phyloP scores from a whole-genome alignment of 37 sponge, comb jelly and placozoan species.

The Cladorhizidae sp. region DNA sequence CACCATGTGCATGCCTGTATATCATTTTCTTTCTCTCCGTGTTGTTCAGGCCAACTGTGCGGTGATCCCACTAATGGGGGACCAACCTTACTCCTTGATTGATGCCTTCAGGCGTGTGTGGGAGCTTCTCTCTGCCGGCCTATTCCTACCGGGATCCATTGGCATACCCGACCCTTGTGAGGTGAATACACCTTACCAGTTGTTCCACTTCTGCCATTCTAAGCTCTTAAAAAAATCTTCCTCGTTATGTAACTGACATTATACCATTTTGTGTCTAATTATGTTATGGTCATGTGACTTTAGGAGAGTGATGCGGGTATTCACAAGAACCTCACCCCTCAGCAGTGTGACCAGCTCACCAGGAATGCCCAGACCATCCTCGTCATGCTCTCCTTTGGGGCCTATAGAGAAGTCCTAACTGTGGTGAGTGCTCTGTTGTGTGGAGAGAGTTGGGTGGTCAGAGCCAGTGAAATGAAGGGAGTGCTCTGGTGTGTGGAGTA shows the following conservation, averaged over 20 bases:
- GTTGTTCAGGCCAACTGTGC: no score
- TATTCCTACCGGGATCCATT: conserved; percentile 88
- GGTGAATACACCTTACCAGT: conserved; percentile 35
- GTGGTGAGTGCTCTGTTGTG: conserved; percentile 31
- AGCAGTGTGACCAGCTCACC: conserved; percentile 84
- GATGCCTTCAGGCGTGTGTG: conserved; percentile 72
- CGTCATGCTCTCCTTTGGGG: conserved; percentile 83
- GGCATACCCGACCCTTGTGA: conserved; percentile 94
- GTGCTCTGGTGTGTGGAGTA: no score
- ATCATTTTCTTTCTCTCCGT: no score
- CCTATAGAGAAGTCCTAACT: conserved; percentile 75
- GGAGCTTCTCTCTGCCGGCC: conserved; percentile 83
- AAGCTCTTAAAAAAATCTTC: not conserved
- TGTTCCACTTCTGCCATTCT: not conserved
- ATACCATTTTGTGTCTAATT: not conserved
- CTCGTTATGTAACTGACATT: not conserved
- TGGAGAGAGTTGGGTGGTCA: no score
- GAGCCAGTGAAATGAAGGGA: no score
- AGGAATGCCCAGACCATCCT: conserved; percentile 83
- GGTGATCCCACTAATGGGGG: conserved; percentile 56
- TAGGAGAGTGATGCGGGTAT: conserved; percentile 68
- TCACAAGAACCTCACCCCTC: conserved; percentile 51
- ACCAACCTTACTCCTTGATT: conserved; percentile 50
- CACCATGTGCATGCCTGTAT: no score
- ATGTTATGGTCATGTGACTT: not conserved